phyloP scores from a whole-genome alignment of 1,140 invertebrate species.

The Macrosteles quadrilineatus region DNA sequence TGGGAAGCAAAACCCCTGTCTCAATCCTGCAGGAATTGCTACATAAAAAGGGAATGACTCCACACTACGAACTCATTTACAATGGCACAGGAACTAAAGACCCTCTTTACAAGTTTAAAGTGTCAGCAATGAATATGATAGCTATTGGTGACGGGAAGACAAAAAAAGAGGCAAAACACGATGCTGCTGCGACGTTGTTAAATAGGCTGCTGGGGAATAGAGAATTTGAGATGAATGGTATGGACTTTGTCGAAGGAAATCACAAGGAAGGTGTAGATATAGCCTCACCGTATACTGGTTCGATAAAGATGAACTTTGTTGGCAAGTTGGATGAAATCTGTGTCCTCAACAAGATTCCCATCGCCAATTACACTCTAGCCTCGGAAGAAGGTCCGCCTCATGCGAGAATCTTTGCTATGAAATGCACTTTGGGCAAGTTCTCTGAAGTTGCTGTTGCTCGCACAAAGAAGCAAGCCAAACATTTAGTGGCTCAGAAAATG shows the following conservation, averaged over 20 bases:
- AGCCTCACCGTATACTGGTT: constrained; percentile 39
- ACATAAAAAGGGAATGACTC: constrained; percentile 58
- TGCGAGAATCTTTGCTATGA: constrained; percentile 65
- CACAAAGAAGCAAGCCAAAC: constrained; percentile 61
- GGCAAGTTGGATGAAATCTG: constrained; percentile 55
- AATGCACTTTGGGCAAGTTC: constrained; percentile 63
- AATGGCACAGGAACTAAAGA: constrained; percentile 70
- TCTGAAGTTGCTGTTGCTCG: constrained; percentile 54
- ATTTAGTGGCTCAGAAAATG: constrained; percentile 57
- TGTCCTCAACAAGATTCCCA: constrained; percentile 60
- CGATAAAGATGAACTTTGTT: constrained; percentile 40
- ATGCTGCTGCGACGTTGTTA: constrained; percentile 61
- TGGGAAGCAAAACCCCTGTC: constrained; percentile 63
- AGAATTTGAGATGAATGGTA: neutral
- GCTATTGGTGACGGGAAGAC: constrained; percentile 62
- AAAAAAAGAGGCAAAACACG: constrained; percentile 72
- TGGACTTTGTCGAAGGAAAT: constrained; percentile 16
- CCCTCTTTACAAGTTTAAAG: constrained; percentile 68
- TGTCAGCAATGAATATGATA: constrained; percentile 49
- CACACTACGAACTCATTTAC: constrained; percentile 68
- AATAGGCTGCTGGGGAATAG: constrained; percentile 45
- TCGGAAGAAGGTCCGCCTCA: constrained; percentile 71
- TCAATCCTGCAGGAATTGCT: constrained; percentile 74
- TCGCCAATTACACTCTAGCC: constrained; percentile 63
- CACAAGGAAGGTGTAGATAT: constrained; percentile 29